Conservation (phyloP, 2,888 invertebrate species). For the Lycia hirtaria region DNA sequence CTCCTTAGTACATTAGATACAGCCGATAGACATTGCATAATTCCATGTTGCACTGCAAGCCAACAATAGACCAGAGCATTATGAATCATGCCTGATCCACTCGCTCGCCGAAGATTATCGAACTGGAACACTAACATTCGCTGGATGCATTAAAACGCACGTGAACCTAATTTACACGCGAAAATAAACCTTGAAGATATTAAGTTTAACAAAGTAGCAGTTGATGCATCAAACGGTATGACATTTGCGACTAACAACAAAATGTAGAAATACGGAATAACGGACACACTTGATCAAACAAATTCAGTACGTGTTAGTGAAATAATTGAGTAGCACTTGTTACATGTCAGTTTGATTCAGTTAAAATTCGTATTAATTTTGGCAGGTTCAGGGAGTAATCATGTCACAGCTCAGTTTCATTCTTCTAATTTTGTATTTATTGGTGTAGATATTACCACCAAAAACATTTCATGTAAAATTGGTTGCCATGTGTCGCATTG, state of each 20-base stretch:
- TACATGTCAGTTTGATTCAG: background rate
- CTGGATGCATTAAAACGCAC: constrained; percentile 83
- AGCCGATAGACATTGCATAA: constrained; percentile 75
- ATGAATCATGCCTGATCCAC: constrained; percentile 83
- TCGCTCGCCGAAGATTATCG: constrained; percentile 81
- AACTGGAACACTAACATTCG: constrained; percentile 81
- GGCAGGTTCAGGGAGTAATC: too few relatives aligned
- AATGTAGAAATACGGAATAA: constrained; percentile 3
- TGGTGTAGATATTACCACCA: too few relatives aligned
- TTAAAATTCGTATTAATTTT: background rate
- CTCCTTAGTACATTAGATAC: constrained; percentile 42
- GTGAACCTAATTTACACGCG: constrained; percentile 82
- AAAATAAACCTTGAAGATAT: constrained; percentile 66
- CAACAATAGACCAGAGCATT: constrained; percentile 81
- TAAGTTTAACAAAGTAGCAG: constrained; percentile 79
- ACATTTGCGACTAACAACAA: constrained; percentile 68
- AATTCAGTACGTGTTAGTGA: background rate
- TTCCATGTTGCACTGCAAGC: constrained; percentile 72
- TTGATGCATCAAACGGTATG: constrained; percentile 79
- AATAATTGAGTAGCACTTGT: background rate
- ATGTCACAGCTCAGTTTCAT: too few relatives aligned
- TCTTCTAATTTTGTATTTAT: too few relatives aligned
- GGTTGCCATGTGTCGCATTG: too few relatives aligned
- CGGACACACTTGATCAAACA: constrained; percentile 5
- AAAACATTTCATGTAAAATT: too few relatives aligned